Conservation (phyloP, 2,888 invertebrate species). For the Sussaba pulchella region DNA sequence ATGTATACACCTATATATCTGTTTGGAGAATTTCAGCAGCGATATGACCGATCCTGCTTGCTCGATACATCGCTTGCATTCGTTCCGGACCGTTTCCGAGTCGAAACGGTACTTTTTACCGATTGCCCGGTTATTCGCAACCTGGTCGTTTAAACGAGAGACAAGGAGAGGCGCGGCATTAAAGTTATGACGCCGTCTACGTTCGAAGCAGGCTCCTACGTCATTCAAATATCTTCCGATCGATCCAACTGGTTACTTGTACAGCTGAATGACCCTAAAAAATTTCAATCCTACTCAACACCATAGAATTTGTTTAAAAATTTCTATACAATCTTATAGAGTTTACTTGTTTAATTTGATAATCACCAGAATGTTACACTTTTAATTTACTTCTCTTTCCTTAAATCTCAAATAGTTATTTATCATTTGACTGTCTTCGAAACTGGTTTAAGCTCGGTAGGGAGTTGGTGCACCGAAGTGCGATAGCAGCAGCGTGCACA, state of each 20-base stretch:
- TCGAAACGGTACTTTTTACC: constrained; percentile 17
- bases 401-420: no score
- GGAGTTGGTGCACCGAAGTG: constrained; percentile 1
- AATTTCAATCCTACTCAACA: neutral
- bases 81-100: constrained; percentile 16
- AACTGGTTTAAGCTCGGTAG: neutral
- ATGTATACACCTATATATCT: neutral
- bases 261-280: constrained; percentile 1
- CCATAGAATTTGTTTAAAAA: neutral
- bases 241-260: neutral
- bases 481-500: neutral
- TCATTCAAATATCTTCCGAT: constrained; percentile 13
- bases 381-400: no score
- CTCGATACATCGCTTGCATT: constrained; percentile 12
- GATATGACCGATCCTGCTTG: neutral
- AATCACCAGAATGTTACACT: no score
- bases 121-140: constrained; percentile 8
- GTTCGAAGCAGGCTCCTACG: constrained; percentile 10
- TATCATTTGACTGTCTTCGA: neutral
- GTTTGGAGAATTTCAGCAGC: constrained; percentile 12
- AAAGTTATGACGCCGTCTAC: constrained; percentile 7
- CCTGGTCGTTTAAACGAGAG: neutral
- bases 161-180: no score
- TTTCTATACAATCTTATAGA: no score
- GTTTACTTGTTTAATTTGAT: no score